phyloP scores from a whole-genome alignment of 2,797 vertebrate species.

The Microctenopoma lineatum region DNA sequence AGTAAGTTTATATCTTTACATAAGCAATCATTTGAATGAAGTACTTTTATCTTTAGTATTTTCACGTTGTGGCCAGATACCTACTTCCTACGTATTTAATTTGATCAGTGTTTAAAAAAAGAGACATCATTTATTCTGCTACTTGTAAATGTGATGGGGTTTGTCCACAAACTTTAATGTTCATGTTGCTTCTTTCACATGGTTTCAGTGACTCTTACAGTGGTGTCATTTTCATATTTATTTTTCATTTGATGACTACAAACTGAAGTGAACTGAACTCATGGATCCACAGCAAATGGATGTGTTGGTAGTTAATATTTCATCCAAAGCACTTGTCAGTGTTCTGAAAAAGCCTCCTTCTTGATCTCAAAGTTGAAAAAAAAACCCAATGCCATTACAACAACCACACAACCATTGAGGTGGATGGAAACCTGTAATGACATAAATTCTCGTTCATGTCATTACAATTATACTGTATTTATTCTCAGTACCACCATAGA shows the following conservation, averaged over 20 bases:
- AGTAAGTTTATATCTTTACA: too few species aligned
- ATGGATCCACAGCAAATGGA: neutral
- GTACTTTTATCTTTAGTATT: neutral
- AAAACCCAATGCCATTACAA: neutral
- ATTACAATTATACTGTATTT: slow-evolving; percentile 39
- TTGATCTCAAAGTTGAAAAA: neutral
- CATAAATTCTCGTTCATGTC: slow-evolving; percentile 28
- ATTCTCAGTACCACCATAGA: slow-evolving; percentile 38
- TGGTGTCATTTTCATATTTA: neutral
- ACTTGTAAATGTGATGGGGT: neutral
- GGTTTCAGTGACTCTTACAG: neutral
- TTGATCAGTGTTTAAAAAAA: neutral
- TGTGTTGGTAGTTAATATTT: slow-evolving; percentile 7
- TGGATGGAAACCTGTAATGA: slow-evolving; percentile 18
- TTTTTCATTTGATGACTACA: neutral
- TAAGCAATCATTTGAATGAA: neutral
- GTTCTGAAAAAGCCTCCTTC: neutral
- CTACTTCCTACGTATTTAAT: neutral
- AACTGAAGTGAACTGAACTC: too few species aligned
- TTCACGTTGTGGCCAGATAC: neutral
- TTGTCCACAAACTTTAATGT: neutral
- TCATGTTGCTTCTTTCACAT: neutral
- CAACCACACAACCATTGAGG: neutral
- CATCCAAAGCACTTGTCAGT: neutral
- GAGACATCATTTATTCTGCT: too few species aligned